Conservation (phyloP, 2,113 vertebrate species). For the Carassius auratus region DNA sequence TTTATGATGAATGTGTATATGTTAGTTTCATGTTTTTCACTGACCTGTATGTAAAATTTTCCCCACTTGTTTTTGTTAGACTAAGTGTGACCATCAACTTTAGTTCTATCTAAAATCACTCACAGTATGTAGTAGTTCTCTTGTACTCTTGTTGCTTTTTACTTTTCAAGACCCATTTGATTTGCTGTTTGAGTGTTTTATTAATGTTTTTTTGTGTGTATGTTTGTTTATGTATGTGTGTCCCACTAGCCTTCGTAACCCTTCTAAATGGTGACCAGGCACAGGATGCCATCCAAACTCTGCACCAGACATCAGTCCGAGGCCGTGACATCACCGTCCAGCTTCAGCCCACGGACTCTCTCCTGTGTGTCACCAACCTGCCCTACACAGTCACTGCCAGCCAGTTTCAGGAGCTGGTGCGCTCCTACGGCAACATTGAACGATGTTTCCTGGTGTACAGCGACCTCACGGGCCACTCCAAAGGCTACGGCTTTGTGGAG, state of each 20-base stretch:
- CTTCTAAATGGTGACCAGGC: constrained; percentile 96
- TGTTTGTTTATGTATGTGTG: constrained; percentile 47
- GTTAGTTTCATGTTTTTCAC: neutral
- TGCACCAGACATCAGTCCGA: constrained; percentile 87
- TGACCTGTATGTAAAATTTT: neutral
- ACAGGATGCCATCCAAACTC: constrained; percentile 87
- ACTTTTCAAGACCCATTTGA: constrained; percentile 1
- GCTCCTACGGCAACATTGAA: constrained; percentile 92
- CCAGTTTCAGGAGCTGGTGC: constrained; percentile 93
- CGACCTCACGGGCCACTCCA: constrained; percentile 88
- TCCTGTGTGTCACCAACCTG: constrained; percentile 94
- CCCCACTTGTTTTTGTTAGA: constrained; percentile 15
- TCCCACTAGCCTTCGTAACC: constrained; percentile 90
- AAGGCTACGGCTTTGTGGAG: constrained; percentile 97
- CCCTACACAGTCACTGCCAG: constrained; percentile 81
- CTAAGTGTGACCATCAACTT: neutral
- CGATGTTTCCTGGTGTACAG: constrained; percentile 94
- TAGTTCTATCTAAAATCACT: neutral
- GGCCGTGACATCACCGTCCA: constrained; percentile 89
- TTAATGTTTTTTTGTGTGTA: constrained; percentile 60
- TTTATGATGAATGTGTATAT: neutral
- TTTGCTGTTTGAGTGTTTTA: constrained; percentile 23
- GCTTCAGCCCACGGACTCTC: constrained; percentile 93
- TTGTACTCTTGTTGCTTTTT: constrained; percentile 37
- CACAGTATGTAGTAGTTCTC: neutral